Evolutionary conservation across 2,888 invertebrate genomes (phyloP).

Genomic region (Pammene aurita): DNA sequence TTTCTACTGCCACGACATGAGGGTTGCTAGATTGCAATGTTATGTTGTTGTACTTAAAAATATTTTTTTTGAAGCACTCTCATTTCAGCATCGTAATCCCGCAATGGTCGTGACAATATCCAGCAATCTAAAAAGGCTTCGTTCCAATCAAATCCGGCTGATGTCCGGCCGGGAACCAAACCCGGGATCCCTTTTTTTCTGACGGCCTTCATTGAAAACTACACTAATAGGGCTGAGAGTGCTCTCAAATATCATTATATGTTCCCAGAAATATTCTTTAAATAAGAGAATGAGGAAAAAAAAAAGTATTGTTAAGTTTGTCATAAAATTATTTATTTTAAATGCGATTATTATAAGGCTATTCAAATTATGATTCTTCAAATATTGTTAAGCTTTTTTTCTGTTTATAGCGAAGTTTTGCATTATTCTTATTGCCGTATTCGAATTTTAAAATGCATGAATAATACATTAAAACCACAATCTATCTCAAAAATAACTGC

Average conservation of each 20-base stretch:
- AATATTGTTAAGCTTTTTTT: too few relatives aligned
- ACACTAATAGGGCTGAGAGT: neutral
- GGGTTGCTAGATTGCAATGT: too few relatives aligned
- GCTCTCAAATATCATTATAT: neutral
- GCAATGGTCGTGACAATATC: conserved; percentile 44
- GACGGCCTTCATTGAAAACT: conserved; percentile 64
- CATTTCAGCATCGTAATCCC: conserved; percentile 9
- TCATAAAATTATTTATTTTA: too few relatives aligned
- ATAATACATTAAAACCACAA: too few relatives aligned
- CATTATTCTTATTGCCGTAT: too few relatives aligned
- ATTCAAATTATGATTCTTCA: too few relatives aligned
- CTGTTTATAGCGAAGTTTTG: too few relatives aligned
- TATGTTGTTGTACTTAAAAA: neutral
- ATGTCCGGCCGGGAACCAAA: conserved; percentile 30
- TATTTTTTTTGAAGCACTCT: neutral
- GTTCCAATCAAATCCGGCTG: conserved; percentile 49
- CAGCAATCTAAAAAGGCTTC: conserved; percentile 45
- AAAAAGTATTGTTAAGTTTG: neutral
- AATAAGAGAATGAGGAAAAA: neutral
- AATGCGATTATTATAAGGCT: too few relatives aligned
- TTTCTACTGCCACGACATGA: too few relatives aligned
- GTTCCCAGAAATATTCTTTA: neutral
- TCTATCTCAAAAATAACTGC: too few relatives aligned
- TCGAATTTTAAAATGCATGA: too few relatives aligned
- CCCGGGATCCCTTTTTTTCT: conserved; percentile 46